These are phyloP conservation scores for Ectemnius lituratus DNA, from an alignment of 2,888 invertebrate genomes.

Conservation along the genomic window DNA sequence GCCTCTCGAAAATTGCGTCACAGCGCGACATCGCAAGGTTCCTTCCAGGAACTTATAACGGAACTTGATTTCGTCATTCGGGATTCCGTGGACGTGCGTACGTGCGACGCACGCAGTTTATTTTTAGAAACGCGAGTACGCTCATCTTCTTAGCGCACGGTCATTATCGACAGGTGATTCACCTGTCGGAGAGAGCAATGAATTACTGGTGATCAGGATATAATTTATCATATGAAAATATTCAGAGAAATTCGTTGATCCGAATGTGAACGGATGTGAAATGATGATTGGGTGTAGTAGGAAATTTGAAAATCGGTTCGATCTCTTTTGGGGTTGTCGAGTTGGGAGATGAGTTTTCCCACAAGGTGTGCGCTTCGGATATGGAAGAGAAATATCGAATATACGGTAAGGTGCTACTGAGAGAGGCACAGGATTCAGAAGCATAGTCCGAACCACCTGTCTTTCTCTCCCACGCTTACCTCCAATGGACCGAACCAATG, in stretches of 20 bases:
- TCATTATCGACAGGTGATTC: slow-evolving; percentile 18
- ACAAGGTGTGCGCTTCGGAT: slow-evolving; percentile 68
- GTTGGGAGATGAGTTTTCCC: slow-evolving; percentile 61
- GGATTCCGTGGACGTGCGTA: slow-evolving; percentile 55
- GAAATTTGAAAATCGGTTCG: slow-evolving; percentile 15
- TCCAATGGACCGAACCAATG: slow-evolving; percentile 51
- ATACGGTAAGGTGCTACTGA: slow-evolving; percentile 69
- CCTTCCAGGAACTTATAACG: slow-evolving; percentile 61
- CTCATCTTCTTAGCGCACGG: slow-evolving; percentile 19
- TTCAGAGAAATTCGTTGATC: background rate
- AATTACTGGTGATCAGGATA: background rate
- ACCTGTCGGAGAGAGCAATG: background rate
- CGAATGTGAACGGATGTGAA: background rate
- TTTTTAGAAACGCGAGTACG: slow-evolving; percentile 53
- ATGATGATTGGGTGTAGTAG: background rate
- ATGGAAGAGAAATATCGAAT: slow-evolving; percentile 64
- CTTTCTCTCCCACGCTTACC: slow-evolving; percentile 74
- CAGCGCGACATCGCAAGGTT: slow-evolving; percentile 38
- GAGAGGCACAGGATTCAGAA: slow-evolving; percentile 57
- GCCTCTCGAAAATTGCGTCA: slow-evolving; percentile 57
- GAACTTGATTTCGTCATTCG: slow-evolving; percentile 63
- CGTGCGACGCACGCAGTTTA: slow-evolving; percentile 33
- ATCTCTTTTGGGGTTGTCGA: slow-evolving; percentile 21
- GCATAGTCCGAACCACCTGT: slow-evolving; percentile 71
- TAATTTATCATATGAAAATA: background rate